phyloP scores from a whole-genome alignment of 2,888 invertebrate genomes.

The Patella depressa region DNA sequence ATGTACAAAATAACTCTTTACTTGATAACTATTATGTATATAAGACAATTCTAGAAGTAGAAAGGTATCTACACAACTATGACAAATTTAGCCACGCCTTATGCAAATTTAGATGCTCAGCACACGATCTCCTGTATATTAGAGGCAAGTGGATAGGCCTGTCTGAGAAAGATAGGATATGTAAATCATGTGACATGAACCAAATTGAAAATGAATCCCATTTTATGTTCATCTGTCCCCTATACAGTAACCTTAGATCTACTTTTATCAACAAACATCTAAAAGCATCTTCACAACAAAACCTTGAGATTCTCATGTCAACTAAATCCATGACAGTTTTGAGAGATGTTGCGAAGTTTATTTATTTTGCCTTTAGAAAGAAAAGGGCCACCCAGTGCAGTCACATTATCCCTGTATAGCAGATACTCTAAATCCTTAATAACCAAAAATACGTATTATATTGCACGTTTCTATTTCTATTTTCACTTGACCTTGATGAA shows the following conservation, averaged over 20 bases:
- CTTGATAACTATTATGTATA: background rate
- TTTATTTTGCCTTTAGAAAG: background rate
- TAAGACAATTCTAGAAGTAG: background rate
- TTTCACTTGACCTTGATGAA: no score
- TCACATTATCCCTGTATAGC: no score
- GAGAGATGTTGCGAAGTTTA: background rate
- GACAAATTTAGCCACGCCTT: background rate
- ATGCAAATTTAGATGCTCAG: slow-evolving; percentile 3
- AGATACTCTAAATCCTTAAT: no score
- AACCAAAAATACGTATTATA: no score
- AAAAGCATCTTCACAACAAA: background rate
- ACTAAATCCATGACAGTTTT: background rate
- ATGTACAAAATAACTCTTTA: background rate
- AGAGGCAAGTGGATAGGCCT: background rate
- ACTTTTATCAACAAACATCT: background rate
- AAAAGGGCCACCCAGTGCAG: background rate
- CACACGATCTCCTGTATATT: background rate
- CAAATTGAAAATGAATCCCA: background rate
- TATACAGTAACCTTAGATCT: background rate
- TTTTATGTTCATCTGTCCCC: background rate
- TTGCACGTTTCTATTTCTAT: no score
- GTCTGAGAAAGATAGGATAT: background rate
- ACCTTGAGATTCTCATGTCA: background rate
- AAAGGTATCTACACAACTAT: background rate
- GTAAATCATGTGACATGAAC: background rate